These are phyloP conservation scores for Anguilla pacifica DNA, from an alignment of 2,797 vertebrate genomes.

Conservation along the genomic window DNA sequence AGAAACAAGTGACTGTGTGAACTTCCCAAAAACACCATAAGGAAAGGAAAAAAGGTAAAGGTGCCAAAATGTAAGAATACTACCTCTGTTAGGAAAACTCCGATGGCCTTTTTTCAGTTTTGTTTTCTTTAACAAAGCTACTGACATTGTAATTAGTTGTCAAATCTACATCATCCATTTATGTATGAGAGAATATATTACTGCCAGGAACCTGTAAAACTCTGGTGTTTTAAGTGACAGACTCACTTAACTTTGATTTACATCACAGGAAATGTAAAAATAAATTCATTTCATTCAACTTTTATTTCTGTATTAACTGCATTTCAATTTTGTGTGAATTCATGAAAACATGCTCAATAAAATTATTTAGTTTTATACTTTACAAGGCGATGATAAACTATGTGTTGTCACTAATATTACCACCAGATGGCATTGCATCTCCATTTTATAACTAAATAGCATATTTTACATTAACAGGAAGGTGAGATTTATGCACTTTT, in stretches of 20 bases:
- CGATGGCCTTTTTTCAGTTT: no score
- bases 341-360: neutral
- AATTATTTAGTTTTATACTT: neutral
- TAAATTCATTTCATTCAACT: neutral
- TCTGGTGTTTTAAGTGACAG: neutral
- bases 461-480: neutral
- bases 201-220: neutral
- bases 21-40: neutral
- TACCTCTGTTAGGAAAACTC: no score
- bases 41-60: neutral
- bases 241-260: neutral
- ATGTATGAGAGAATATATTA: neutral
- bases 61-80: neutral
- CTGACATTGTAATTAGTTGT: neutral
- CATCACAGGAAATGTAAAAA: neutral
- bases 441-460: neutral
- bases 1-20: neutral
- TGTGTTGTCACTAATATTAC: slow-evolving; percentile 2
- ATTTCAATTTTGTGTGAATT: neutral
- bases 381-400: neutral
- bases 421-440: slow-evolving; percentile 21
- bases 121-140: neutral
- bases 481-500: no score
- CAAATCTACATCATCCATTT: neutral
- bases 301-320: neutral